Conservation (phyloP, 1,140 invertebrate genomes). For the Asbolus verrucosus region DNA sequence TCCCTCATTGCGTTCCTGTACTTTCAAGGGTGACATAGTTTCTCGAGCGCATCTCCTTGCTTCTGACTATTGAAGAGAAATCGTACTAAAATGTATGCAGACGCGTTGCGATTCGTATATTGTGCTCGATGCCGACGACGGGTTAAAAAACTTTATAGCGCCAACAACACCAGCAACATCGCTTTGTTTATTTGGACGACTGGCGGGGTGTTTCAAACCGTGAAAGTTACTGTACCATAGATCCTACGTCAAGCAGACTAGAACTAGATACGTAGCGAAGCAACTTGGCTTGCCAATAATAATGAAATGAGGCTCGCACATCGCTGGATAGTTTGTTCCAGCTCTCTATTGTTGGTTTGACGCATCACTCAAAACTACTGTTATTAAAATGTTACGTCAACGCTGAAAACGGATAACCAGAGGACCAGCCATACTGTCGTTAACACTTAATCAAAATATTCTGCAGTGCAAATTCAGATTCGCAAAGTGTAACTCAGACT, state of each 20-base stretch:
- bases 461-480: no score
- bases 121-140: constrained; percentile 26
- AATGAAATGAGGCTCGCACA: constrained; percentile 25
- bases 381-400: neutral
- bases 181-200: constrained; percentile 45
- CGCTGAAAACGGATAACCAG: constrained; percentile 9
- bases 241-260: constrained; percentile 27
- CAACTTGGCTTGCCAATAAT: constrained; percentile 37
- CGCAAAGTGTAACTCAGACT: no score
- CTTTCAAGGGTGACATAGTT: constrained; percentile 6
- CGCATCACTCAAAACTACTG: constrained; percentile 5
- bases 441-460: no score
- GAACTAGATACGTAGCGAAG: constrained; percentile 12
- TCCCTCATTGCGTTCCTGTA: constrained; percentile 9
- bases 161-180: constrained; percentile 28
- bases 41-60: no score
- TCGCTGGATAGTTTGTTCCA: constrained; percentile 21
- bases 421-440: neutral
- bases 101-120: constrained; percentile 19
- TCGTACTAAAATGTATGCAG: neutral
- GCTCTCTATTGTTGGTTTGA: constrained; percentile 13
- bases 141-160: constrained; percentile 30
- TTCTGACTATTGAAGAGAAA: neutral
- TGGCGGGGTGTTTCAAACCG: constrained; percentile 44
- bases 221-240: constrained; percentile 45